Evolutionary conservation across 2,888 invertebrate species (phyloP).

Genomic region (Aproaerema taeniolella): DNA sequence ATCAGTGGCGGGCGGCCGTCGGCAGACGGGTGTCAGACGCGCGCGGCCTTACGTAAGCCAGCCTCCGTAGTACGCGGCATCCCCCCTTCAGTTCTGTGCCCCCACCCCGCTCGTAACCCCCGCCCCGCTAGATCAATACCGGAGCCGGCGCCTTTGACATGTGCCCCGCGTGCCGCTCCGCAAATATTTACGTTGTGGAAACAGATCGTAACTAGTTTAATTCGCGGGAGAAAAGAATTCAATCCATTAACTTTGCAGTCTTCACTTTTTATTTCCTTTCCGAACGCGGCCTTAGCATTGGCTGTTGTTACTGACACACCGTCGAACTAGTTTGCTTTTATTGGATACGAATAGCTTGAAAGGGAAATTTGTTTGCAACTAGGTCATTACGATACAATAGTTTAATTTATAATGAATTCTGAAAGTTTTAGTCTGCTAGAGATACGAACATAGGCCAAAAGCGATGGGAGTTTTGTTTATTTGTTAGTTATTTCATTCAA

Average conservation of each 20-base stretch:
- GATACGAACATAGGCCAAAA: too few relatives aligned
- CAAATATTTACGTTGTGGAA: conserved; percentile 75
- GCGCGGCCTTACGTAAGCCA: conserved; percentile 68
- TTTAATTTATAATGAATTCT: too few relatives aligned
- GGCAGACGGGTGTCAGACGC: conserved; percentile 70
- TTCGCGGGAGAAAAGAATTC: conserved; percentile 37
- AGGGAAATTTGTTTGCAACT: too few relatives aligned
- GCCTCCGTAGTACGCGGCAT: conserved; percentile 52
- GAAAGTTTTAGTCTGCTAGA: too few relatives aligned
- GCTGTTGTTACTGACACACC: too few relatives aligned
- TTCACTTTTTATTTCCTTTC: too few relatives aligned
- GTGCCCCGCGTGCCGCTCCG: conserved; percentile 66
- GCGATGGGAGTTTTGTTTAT: background rate
- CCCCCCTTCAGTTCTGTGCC: conserved; percentile 19
- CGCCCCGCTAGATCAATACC: conserved; percentile 70
- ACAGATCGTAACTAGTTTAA: conserved; percentile 72
- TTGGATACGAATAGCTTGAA: too few relatives aligned
- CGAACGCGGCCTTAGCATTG: too few relatives aligned
- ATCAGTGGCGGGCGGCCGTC: conserved; percentile 43
- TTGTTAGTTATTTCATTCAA: background rate
- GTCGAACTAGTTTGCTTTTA: too few relatives aligned
- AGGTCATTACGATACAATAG: too few relatives aligned
- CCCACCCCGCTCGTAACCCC: conserved; percentile 16
- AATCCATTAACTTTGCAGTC: conserved; percentile 13
- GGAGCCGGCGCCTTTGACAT: conserved; percentile 74